These are phyloP conservation scores for Artemia sinica DNA, from an alignment of 2,888 invertebrate species.

Conservation along the genomic window DNA sequence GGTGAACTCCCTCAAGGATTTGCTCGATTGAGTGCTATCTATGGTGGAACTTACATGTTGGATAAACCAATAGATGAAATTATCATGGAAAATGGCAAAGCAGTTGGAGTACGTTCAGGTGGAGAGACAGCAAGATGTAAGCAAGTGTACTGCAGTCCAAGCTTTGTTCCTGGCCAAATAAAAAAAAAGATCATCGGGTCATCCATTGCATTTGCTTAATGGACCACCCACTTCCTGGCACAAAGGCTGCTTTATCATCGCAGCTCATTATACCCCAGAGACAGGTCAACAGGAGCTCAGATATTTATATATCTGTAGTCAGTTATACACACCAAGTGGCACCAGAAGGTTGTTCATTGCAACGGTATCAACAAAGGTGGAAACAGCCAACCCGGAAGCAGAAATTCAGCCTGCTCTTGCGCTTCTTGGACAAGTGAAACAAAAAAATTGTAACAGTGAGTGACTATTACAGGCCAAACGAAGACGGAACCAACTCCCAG, in stretches of 20 bases:
- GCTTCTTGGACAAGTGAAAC: conserved; percentile 38
- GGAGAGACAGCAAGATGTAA: no score
- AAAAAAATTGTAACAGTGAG: conserved; percentile 40
- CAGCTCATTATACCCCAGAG: conserved; percentile 99
- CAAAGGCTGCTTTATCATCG: conserved; percentile 85
- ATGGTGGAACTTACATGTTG: conserved; percentile 98
- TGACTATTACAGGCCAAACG: conserved; percentile 80
- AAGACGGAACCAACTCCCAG: conserved; percentile 70
- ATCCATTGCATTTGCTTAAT: no score
- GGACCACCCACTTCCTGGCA: conserved; percentile 74
- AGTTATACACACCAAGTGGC: conserved; percentile 41
- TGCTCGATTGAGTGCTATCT: conserved; percentile 76
- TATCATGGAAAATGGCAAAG: conserved; percentile 34
- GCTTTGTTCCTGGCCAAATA: no score
- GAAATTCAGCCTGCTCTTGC: conserved; percentile 40
- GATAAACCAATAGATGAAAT: conserved; percentile 95
- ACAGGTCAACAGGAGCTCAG: conserved; percentile 53
- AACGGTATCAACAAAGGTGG: conserved; percentile 34
- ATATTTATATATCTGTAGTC: conserved; percentile 42
- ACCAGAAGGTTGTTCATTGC: conserved; percentile 40
- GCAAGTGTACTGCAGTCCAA: no score
- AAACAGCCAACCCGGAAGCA: conserved; percentile 34
- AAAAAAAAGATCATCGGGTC: conserved; percentile 14
- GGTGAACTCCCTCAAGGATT: conserved; percentile 94
- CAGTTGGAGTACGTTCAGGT: no score